Base-by-base conservation (phyloP, 2,797 vertebrate genomes). In the Eulemur albifrons region DNA sequence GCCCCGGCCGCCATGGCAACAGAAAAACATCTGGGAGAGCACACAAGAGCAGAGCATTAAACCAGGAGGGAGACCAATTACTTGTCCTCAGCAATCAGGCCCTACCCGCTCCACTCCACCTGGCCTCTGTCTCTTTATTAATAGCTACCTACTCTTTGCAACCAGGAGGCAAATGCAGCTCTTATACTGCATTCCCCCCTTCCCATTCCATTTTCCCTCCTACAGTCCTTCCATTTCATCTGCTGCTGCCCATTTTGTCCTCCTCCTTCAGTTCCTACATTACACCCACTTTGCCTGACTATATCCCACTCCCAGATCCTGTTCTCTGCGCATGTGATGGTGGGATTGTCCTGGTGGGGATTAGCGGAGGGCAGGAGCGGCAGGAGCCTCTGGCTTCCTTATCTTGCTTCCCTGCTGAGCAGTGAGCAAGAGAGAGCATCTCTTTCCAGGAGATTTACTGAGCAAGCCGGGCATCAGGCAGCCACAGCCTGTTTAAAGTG, bases 1-100 rank as follows among this genome's bases (percentile, higher is more conserved):
- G 79, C 32, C 91, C 97, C 38, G n/a, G 97, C 95, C 59, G 0
- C 96, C 97, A 97, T 97, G 96, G 97, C 96, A 98, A 98, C 95
- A 80, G 79, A 4, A 76, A 95, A 88, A 90, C 88, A 95, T 84
- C 86, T 65, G 89, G 96, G 96, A 95, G 93, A 77, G 82, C 32
- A 0, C 59, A 12, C 59, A 4, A 3, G 70, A 72, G 79, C 38
- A 0, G 40, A 92, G 73, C 94, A 77, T 92, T 95, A 94, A 93
- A 27, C 73, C 69, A 21, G 69, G 72, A 91, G 86, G 81, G 43
- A 94, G 93, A 77, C 87, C 96, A 95, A 89, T 97, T 95, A 94
- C 88, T 27, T 1, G 86, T 84, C 77, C 92, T 82, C n/a, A 2
- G 90, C 94, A 54, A 43, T 93, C 93, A 86, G 83, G 88, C 69